Base-by-base conservation (phyloP, 2,797 vertebrate genomes). In the Sparidentex hasta region DNA sequence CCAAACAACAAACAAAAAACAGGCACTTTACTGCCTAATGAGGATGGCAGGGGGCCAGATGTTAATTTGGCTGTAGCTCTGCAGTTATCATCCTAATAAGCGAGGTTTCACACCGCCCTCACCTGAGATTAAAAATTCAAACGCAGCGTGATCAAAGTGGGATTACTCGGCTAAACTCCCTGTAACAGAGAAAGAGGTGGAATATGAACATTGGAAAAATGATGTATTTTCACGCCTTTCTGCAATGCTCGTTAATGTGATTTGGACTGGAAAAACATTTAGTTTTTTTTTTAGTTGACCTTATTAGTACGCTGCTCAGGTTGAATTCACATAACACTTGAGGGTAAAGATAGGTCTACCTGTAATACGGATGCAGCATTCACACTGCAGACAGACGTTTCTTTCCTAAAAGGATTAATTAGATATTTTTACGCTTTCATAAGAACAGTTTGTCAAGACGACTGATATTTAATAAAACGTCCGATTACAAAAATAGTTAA, bases 111-210 rank as follows among this genome's bases (percentile, higher is more conserved):
- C 64, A 11, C 74, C 38, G 52, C 71, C 81, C 86, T 88, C 82
- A 92, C 86, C 90, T 90, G 83, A 87, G 87, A 91, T 92, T 86
- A 89, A 79, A 89, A 85, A 88, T 89, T 78, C 52, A 84, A 84
- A 82, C 18, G 21, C 71, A 54, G n/a, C 7, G 55, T 41, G 69
- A 89, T 91, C 77, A 88, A 91, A 90, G 83, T 51, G 79, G 87
- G 80, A 93, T 92, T 87, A 90, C 75, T 43, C 57, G 9, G 68
- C 77, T 88, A 85, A 90, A 46, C 73, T 59, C 65, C 46, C 58
- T 65, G 59, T 55, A 81, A 87, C 89, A 92, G 86, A 86, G 78
- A 65, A 76, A 64, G 63, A 67, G 48, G 75, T 71, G 64, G 57
- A 71, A 84, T 76, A 66, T 21, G 29, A 80, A 82, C 23, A 47